A percentile compares a stretch with the other conserved stretches of the same genome.
These are phyloP conservation scores for Diadophis punctatus DNA, from an alignment of 2,113 vertebrate genomes.

Conservation along the genomic window DNA sequence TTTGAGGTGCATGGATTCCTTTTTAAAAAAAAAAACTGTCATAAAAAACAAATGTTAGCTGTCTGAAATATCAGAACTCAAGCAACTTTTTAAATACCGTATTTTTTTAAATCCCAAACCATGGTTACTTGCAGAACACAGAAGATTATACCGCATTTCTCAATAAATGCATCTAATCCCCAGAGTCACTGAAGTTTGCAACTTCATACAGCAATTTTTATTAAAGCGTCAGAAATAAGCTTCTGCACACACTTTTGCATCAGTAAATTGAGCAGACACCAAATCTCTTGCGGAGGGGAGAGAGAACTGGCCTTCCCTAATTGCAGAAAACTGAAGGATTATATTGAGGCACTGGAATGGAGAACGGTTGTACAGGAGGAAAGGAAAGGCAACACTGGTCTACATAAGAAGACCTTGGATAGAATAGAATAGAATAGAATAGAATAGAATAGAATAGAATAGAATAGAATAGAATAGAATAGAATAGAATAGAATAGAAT, in stretches of 20 bases:
- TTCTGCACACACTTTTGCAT: background rate
- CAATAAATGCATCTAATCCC: constrained; percentile 45
- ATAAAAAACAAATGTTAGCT: constrained; percentile 42
- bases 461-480: too few relatives aligned
- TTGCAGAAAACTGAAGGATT: background rate
- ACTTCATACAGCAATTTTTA: constrained; percentile 9
- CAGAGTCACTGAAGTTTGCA: constrained; percentile 38
- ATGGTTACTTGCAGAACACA: constrained; percentile 20
- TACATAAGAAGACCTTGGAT: background rate
- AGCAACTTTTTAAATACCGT: constrained; percentile 23
- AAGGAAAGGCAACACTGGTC: accelerated
- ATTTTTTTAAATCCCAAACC: constrained; percentile 33
- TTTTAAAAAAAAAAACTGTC: constrained; percentile 25
- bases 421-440: too few relatives aligned
- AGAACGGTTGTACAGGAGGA: background rate
- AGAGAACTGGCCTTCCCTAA: background rate
- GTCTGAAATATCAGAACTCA: background rate
- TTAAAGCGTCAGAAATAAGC: constrained; percentile 29
- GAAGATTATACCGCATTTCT: constrained; percentile 40
- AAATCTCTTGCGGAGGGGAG: background rate
- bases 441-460: too few relatives aligned
- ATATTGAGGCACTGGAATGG: background rate
- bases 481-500: too few relatives aligned
- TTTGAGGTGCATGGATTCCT: constrained; percentile 38
- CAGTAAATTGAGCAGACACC: constrained; percentile 2